Percentiles rank a stretch among this genome's conserved stretches.
These are phyloP conservation scores for Globodera rostochiensis DNA, from an alignment of 1,140 invertebrate species.

Conservation along the genomic window DNA sequence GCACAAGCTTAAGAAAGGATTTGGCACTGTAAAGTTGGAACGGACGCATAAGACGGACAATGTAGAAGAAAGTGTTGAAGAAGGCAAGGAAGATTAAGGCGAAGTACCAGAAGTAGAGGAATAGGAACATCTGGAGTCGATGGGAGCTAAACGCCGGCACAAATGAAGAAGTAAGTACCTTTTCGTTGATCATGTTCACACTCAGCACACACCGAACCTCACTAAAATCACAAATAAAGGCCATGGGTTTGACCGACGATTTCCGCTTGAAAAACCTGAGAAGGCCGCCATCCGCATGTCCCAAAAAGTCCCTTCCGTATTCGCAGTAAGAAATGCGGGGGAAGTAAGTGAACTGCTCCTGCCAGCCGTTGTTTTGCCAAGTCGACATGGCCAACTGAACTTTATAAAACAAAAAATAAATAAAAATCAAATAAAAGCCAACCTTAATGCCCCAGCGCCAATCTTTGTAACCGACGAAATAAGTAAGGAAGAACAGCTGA, in stretches of 20 bases:
- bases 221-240: neutral
- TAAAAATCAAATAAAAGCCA: neutral
- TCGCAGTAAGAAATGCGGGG: conserved; percentile 20
- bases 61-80: neutral
- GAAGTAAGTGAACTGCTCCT: conserved; percentile 18
- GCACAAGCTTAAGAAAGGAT: neutral
- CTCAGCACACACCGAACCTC: conserved; percentile 20
- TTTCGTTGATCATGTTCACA: conserved; percentile 29
- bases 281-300: conserved; percentile 5
- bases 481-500: conserved; percentile 18
- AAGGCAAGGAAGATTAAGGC: neutral
- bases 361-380: conserved; percentile 12
- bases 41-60: neutral
- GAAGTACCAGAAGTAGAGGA: conserved; percentile 29
- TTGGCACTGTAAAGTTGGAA: conserved; percentile 9
- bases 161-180: conserved; percentile 3
- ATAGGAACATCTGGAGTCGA: conserved; percentile 14
- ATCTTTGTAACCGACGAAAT: conserved; percentile 23
- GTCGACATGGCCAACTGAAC: conserved; percentile 1
- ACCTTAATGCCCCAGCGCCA: conserved; percentile 22
- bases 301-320: conserved; percentile 25
- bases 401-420: neutral
- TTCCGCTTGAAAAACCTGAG: neutral
- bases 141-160: neutral
- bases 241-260: too few species aligned